These are phyloP conservation scores for Ophonus ardosiacus DNA, from an alignment of 2,888 invertebrate species.

Conservation along the genomic window DNA sequence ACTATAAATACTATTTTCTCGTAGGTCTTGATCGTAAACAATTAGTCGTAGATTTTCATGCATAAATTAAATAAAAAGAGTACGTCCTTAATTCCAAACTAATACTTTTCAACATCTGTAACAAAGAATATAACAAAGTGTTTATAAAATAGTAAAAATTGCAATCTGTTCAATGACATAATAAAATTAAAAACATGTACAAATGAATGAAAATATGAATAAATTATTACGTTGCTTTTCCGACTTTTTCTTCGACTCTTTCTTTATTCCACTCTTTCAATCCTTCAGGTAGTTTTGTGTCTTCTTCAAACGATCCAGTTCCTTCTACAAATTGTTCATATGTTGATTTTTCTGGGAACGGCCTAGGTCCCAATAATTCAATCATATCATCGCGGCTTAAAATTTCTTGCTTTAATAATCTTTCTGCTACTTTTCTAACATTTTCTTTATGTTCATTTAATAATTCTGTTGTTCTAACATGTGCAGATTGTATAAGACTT, in stretches of 20 bases:
- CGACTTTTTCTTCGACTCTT: slow-evolving; percentile 46
- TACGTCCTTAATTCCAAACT: not conserved
- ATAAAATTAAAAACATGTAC: not conserved
- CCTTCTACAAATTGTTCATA: slow-evolving; percentile 99
- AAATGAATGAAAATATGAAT: not conserved
- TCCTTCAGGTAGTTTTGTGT: slow-evolving; percentile 95
- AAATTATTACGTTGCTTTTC: slow-evolving; percentile 54
- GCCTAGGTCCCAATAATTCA: slow-evolving; percentile 93
- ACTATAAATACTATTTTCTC: not conserved
- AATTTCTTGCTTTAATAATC: slow-evolving; percentile 95
- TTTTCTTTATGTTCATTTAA: slow-evolving; percentile 89
- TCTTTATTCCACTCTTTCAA: slow-evolving; percentile 96
- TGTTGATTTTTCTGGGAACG: slow-evolving; percentile 99
- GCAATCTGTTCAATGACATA: not conserved
- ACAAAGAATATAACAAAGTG: not conserved
- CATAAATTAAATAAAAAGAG: not conserved
- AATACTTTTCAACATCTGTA: slow-evolving; percentile 5
- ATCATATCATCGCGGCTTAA: slow-evolving; percentile 98
- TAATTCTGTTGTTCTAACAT: slow-evolving; percentile 87
- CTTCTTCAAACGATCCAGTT: slow-evolving; percentile 98
- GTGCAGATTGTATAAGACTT: slow-evolving; percentile 85
- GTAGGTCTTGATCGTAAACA: not conserved
- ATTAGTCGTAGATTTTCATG: no score
- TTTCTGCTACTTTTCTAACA: slow-evolving; percentile 92
- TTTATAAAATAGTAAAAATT: not conserved